These are phyloP conservation scores for Scolopax rusticola DNA, from an alignment of 2,797 vertebrate genomes.

Conservation along the genomic window DNA sequence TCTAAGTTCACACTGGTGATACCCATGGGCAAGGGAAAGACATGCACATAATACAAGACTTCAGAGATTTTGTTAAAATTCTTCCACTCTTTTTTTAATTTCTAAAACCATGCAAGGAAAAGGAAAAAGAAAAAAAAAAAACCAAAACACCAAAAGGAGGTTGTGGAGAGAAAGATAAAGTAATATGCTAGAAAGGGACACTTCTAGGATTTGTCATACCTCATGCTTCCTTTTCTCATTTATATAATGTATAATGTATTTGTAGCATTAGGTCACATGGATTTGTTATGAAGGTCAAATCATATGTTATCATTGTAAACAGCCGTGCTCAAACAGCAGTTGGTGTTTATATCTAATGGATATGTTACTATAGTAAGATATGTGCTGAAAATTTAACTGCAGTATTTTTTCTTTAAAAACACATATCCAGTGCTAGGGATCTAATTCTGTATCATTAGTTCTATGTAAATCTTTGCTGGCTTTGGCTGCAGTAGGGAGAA, in stretches of 20 bases:
- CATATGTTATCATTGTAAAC: neutral
- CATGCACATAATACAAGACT: neutral
- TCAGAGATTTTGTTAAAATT: neutral
- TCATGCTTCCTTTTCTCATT: neutral
- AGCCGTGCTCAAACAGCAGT: neutral
- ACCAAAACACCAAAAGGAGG: neutral
- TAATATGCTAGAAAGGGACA: neutral
- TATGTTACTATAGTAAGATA: neutral
- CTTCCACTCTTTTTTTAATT: neutral
- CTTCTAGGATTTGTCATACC: neutral
- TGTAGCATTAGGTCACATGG: neutral
- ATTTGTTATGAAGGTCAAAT: conserved; percentile 1
- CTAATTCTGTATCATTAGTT: neutral
- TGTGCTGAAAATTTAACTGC: neutral
- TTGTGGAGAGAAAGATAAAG: neutral
- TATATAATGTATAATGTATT: neutral
- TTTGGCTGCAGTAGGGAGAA: neutral
- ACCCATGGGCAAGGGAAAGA: neutral
- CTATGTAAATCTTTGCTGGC: neutral
- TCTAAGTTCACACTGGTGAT: neutral
- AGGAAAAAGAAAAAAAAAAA: no score
- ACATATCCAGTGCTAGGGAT: neutral
- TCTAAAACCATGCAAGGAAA: neutral
- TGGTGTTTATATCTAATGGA: neutral
- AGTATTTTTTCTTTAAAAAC: neutral